phyloP scores from a whole-genome alignment of 2,888 invertebrate species.

The Pachliopta kotzebuea region DNA sequence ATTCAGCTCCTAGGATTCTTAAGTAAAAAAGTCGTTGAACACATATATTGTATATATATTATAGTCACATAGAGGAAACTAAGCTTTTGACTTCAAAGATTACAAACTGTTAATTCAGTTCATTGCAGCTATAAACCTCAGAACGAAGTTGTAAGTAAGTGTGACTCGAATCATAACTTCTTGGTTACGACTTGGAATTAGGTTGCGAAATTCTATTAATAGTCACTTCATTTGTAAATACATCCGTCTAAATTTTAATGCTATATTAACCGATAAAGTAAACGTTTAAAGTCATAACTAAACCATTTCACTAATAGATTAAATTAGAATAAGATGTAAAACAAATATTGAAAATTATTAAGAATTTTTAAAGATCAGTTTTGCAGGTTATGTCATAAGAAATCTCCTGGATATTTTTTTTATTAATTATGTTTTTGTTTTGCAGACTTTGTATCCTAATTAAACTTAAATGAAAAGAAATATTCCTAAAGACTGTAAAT shows the following conservation, averaged over 20 bases:
- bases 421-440: background rate
- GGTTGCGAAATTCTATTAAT: constrained; percentile 45
- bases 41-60: constrained; percentile 20
- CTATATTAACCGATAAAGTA: background rate
- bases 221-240: background rate
- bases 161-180: constrained; percentile 57
- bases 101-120: constrained; percentile 53
- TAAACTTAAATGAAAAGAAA: background rate
- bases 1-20: constrained; percentile 8
- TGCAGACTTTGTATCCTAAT: background rate
- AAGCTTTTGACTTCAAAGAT: constrained; percentile 33
- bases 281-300: background rate
- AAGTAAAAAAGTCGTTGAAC: constrained; percentile 22
- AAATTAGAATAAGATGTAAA: background rate
- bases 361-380: too few species aligned
- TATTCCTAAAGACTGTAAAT: background rate
- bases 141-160: constrained; percentile 48
- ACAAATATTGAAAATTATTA: too few species aligned
- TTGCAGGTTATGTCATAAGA: too few species aligned
- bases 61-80: constrained; percentile 31
- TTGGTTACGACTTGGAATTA: constrained; percentile 44
- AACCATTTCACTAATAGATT: background rate
- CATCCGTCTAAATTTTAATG: background rate
- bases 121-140: constrained; percentile 51
- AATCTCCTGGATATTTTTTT: too few species aligned